Conservation (phyloP, 37 sponge, comb jelly and placozoan species). For the Tethya wilhelma region DNA sequence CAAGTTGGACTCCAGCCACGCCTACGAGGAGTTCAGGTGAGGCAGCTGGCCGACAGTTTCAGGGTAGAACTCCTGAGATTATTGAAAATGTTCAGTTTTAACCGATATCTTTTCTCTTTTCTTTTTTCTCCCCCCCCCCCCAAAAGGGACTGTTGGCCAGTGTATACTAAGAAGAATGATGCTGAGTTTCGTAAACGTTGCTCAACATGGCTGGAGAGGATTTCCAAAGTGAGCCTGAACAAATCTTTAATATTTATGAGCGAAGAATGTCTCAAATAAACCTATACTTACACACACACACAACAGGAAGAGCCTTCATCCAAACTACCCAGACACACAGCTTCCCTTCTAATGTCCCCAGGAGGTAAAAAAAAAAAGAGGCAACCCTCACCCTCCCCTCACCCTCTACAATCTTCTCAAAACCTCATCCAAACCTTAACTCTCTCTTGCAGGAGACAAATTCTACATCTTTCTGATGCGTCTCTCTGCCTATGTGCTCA, state of each 20-base stretch:
- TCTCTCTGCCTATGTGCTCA: constrained; percentile 65
- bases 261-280: neutral
- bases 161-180: constrained; percentile 88
- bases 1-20: constrained; percentile 50
- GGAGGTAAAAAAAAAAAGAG: constrained; percentile 52
- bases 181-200: constrained; percentile 79
- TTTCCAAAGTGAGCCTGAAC: constrained; percentile 62
- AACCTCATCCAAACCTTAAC: neutral
- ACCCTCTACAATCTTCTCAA: neutral
- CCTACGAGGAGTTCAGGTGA: constrained; percentile 77
- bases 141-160: constrained; percentile 93
- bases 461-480: constrained; percentile 61
- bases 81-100: neutral
- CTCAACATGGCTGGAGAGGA: constrained; percentile 62
- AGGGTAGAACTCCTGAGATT: neutral
- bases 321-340: constrained; percentile 62
- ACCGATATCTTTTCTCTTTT: neutral
- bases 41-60: neutral
- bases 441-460: constrained; percentile 48
- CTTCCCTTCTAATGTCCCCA: constrained; percentile 82
- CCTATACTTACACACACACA: neutral
- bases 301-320: constrained; percentile 64
- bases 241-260: neutral
- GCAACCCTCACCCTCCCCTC: neutral
- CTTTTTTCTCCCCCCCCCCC: too few relatives aligned